A percentile compares a stretch with the other conserved stretches of the same genome.
phyloP scores from a whole-genome alignment of 1,140 invertebrate species.

The Micrasema longulum region DNA sequence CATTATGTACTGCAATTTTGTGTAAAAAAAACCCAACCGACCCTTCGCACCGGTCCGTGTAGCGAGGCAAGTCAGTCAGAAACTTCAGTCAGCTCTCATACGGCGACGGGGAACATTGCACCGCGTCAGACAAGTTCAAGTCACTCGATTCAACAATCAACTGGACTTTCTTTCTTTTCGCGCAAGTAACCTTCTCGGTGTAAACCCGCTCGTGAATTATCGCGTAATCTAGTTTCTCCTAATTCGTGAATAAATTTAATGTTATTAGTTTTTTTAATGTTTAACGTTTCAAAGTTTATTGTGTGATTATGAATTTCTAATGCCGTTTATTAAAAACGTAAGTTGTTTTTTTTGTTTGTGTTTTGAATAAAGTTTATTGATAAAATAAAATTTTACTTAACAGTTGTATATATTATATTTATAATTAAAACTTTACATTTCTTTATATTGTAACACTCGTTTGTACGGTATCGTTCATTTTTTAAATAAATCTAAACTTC shows the following conservation, averaged over 20 bases:
- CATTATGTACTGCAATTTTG: conserved; percentile 23
- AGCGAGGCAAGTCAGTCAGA: conserved; percentile 8
- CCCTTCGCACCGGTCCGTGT: conserved; percentile 16
- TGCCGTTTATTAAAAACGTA: conserved; percentile 50
- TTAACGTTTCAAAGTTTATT: conserved; percentile 1
- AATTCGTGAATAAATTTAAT: not conserved
- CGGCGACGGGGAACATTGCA: conserved; percentile 6
- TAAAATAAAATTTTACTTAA: too few species aligned
- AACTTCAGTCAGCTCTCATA: conserved; percentile 4
- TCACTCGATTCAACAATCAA: not conserved
- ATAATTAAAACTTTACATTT: too few species aligned
- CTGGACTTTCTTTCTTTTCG: not conserved
- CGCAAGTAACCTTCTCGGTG: not conserved
- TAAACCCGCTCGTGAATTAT: not conserved
- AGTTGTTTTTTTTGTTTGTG: too few species aligned
- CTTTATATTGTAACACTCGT: too few species aligned
- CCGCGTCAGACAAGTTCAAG: not conserved
- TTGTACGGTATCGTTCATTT: too few species aligned
- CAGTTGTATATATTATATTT: too few species aligned
- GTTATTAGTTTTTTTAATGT: not conserved
- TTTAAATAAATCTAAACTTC: too few species aligned
- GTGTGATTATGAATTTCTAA: conserved; percentile 27
- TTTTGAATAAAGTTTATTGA: too few species aligned
- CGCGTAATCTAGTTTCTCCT: too few species aligned
- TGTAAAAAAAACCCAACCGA: conserved; percentile 25